phyloP scores from a whole-genome alignment of 2,888 invertebrate species.

The Spodoptera picta region DNA sequence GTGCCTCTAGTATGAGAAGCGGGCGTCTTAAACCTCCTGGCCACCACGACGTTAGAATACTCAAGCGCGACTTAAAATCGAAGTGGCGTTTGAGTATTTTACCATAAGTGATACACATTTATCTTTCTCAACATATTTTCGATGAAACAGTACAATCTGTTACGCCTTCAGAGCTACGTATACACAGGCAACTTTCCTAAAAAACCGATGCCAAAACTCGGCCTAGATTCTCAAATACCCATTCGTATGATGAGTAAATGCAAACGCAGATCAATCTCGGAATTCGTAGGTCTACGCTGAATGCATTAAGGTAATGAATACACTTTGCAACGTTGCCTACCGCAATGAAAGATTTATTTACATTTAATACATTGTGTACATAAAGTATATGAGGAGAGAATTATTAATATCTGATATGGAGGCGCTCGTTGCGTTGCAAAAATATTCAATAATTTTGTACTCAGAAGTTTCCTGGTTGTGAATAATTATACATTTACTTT shows the following conservation, averaged over 20 bases:
- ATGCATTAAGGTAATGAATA: constrained; percentile 41
- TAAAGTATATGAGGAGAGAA: neutral
- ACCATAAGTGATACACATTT: too few relatives aligned
- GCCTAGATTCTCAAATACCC: constrained; percentile 2
- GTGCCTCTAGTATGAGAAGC: too few relatives aligned
- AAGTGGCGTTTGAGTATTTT: too few relatives aligned
- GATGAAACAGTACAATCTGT: too few relatives aligned
- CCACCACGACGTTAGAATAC: too few relatives aligned
- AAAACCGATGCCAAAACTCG: too few relatives aligned
- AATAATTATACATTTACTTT: neutral
- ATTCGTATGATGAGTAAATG: constrained; percentile 38
- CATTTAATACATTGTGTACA: constrained; percentile 17
- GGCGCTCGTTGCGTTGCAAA: neutral
- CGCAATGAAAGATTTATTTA: constrained; percentile 33
- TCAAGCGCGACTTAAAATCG: too few relatives aligned
- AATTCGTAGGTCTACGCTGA: constrained; percentile 35
- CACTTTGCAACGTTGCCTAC: constrained; percentile 20
- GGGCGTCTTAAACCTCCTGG: too few relatives aligned
- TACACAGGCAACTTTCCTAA: too few relatives aligned
- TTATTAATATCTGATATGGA: constrained; percentile 11
- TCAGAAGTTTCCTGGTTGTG: neutral
- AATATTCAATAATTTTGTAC: constrained; percentile 7
- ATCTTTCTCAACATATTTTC: too few relatives aligned
- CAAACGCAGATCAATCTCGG: constrained; percentile 26
- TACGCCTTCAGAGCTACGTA: too few relatives aligned